These are phyloP conservation scores for Cryptus armator DNA, from an alignment of 2,888 invertebrate species.

Conservation along the genomic window DNA sequence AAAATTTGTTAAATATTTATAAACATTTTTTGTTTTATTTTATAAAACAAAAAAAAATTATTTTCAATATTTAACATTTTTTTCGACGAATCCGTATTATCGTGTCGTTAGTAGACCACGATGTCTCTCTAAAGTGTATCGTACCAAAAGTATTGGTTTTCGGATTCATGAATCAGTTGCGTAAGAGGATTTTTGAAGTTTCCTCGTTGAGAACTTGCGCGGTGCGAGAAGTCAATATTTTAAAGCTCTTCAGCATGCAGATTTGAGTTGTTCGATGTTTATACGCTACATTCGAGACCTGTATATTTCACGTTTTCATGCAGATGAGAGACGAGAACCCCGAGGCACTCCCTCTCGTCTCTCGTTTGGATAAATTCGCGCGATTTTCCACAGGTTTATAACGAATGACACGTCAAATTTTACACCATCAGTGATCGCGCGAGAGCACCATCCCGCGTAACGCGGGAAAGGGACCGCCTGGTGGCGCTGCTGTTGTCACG, in stretches of 20 bases:
- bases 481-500: slow-evolving; percentile 56
- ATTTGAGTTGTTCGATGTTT: neutral
- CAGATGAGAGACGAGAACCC: neutral
- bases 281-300: neutral
- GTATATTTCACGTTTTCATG: slow-evolving; percentile 23
- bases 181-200: neutral
- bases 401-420: slow-evolving; percentile 68
- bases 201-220: neutral
- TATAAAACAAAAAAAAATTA: too few species aligned
- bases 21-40: too few species aligned
- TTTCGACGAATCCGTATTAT: too few species aligned
- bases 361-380: slow-evolving; percentile 45
- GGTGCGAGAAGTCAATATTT: neutral
- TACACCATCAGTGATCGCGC: slow-evolving; percentile 55
- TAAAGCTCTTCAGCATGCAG: neutral
- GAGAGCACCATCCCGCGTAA: slow-evolving; percentile 11
- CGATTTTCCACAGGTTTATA: slow-evolving; percentile 43
- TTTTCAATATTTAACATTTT: too few species aligned
- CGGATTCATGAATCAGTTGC: neutral
- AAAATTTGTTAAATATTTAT: too few species aligned
- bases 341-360: slow-evolving; percentile 22
- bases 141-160: neutral
- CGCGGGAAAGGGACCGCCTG: slow-evolving; percentile 1
- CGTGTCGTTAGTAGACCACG: too few species aligned
- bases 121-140: neutral